Evolutionary conservation across 2,113 vertebrate species (phyloP).

Genomic region (Sturnus vulgaris): DNA sequence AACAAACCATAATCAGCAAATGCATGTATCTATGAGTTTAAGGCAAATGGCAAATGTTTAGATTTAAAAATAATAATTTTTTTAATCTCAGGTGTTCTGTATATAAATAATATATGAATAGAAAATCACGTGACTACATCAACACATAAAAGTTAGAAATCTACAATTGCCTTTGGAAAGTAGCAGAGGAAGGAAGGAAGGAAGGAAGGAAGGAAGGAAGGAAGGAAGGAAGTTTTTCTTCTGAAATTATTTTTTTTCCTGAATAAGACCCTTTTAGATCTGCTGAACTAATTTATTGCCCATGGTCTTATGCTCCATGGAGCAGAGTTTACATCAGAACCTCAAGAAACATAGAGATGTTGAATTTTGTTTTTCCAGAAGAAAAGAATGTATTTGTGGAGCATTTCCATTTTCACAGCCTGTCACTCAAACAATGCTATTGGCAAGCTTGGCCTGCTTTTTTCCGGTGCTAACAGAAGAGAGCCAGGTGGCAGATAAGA

Average conservation of each 20-base stretch:
- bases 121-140: not conserved
- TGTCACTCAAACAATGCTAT: conserved; percentile 13
- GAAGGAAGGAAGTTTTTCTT: not conserved
- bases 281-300: not conserved
- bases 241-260: not conserved
- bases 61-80: not conserved
- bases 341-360: not conserved
- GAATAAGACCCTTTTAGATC: not conserved
- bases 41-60: not conserved
- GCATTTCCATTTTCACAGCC: conserved; percentile 22
- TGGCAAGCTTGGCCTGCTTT: conserved; percentile 7
- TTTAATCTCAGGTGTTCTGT: not conserved
- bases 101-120: not conserved
- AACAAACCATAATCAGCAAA: not conserved
- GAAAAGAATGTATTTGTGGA: conserved; percentile 36
- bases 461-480: not conserved
- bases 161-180: not conserved
- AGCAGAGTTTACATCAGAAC: not conserved
- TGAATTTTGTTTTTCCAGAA: not conserved
- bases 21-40: not conserved
- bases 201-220: not conserved
- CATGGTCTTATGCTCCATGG: not conserved
- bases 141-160: not conserved
- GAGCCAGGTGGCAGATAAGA: conserved; percentile 21
- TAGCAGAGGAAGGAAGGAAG: not conserved